phyloP scores from a whole-genome alignment of 2,888 invertebrate species.

The Loripinus fragilis region DNA sequence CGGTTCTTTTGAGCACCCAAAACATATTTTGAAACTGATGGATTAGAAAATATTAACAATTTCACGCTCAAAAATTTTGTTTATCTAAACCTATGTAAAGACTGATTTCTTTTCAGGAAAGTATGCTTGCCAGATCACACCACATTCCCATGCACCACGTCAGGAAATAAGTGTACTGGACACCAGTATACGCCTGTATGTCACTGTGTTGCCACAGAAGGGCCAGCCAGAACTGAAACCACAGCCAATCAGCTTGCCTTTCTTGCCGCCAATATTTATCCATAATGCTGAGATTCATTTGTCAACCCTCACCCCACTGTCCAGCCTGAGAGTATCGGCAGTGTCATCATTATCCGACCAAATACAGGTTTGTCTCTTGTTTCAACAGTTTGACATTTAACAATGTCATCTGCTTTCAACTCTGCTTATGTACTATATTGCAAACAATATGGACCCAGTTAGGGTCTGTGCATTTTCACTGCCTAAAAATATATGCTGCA shows the following conservation, averaged over 20 bases:
- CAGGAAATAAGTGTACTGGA: slow-evolving; percentile 71
- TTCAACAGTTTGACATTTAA: too few species aligned
- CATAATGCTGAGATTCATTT: slow-evolving; percentile 77
- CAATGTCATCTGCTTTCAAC: too few species aligned
- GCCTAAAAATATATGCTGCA: too few species aligned
- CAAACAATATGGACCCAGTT: too few species aligned
- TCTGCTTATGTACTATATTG: too few species aligned
- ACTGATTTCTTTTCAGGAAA: slow-evolving; percentile 66
- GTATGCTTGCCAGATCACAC: slow-evolving; percentile 72
- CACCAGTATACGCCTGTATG: slow-evolving; percentile 66
- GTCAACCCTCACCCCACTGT: slow-evolving; percentile 71
- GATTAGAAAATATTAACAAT: too few species aligned
- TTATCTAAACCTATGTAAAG: too few species aligned
- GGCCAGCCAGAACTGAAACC: slow-evolving; percentile 75
- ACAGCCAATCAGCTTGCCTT: slow-evolving; percentile 64
- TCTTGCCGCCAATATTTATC: slow-evolving; percentile 79
- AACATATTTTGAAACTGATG: too few species aligned
- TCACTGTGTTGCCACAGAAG: slow-evolving; percentile 61
- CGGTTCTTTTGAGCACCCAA: too few species aligned
- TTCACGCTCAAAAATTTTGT: too few species aligned
- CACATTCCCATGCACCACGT: slow-evolving; percentile 30
- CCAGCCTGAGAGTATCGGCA: slow-evolving; percentile 71
- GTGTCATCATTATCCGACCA: slow-evolving; percentile 62
- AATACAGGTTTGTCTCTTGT: slow-evolving; percentile 68
- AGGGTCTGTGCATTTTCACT: too few species aligned